phyloP scores from a whole-genome alignment of 2,113 vertebrate species.

The Hydrolagus affinis region DNA sequence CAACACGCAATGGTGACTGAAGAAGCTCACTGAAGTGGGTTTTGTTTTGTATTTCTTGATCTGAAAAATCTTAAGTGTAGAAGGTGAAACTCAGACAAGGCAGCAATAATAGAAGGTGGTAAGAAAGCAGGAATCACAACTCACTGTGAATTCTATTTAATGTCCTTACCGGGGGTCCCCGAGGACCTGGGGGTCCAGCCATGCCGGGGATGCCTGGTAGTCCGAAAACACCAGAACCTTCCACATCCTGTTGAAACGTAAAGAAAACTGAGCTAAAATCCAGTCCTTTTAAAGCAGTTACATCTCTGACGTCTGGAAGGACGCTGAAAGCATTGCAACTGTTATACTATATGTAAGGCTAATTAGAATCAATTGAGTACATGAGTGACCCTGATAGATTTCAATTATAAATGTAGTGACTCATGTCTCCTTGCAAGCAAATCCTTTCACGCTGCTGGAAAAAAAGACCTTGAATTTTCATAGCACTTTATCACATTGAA shows the following conservation, averaged over 20 bases:
- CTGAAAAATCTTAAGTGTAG: too few species aligned
- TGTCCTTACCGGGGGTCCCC: constrained; percentile 39
- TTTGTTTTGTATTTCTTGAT: too few species aligned
- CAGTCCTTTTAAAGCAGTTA: neutral
- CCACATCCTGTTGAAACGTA: constrained; percentile 62
- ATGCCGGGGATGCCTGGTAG: constrained; percentile 41
- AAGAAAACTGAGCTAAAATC: constrained; percentile 33
- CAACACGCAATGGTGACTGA: too few species aligned
- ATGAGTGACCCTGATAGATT: too few species aligned
- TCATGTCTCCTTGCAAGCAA: too few species aligned
- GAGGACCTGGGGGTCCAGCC: constrained; percentile 42
- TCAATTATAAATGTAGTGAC: too few species aligned
- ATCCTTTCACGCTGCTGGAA: too few species aligned
- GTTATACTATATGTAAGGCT: too few species aligned
- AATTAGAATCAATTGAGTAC: too few species aligned
- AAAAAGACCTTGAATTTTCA: too few species aligned
- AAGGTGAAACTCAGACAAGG: neutral
- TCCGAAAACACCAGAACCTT: constrained; percentile 62
- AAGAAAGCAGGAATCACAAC: neutral
- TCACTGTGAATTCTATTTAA: constrained; percentile 9
- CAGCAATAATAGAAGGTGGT: neutral
- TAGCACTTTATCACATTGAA: too few species aligned
- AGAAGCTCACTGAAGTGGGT: too few species aligned
- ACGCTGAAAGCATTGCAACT: neutral
- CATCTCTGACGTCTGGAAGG: neutral